phyloP scores from a whole-genome alignment of 2,888 invertebrate species.

The Conus canariensis region DNA sequence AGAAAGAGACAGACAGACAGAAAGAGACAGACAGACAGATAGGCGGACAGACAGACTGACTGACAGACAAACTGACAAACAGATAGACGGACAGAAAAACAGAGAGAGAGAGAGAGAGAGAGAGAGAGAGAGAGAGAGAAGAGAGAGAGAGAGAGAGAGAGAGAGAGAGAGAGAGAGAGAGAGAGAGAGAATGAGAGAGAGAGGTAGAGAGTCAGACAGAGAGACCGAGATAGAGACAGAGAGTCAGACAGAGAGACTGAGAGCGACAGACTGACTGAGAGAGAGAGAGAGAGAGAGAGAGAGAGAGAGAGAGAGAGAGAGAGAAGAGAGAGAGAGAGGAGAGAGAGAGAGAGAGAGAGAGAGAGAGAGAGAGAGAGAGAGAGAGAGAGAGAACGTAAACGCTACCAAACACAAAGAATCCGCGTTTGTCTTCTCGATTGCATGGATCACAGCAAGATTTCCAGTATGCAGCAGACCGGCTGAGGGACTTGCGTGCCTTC shows the following conservation, averaged over 20 bases:
- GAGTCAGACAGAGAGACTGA: not conserved
- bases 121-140: not conserved
- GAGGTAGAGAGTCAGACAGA: too few species aligned
- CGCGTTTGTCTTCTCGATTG: too few species aligned
- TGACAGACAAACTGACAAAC: not conserved
- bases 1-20: not conserved
- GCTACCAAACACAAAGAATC: too few species aligned
- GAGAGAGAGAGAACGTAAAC: too few species aligned
- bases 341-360: not conserved
- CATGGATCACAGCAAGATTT: too few species aligned
- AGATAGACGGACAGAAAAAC: not conserved
- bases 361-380: too few species aligned
- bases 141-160: not conserved
- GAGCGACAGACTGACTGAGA: not conserved
- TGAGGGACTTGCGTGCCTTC: too few species aligned
- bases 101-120: not conserved
- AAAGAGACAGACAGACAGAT: too few species aligned
- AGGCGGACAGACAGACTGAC: not conserved
- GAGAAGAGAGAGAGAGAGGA: not conserved
- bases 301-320: not conserved
- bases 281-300: constrained; percentile 18
- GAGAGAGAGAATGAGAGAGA: too few species aligned
- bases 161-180: not conserved
- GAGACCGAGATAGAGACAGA: not conserved
- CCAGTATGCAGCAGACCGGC: too few species aligned